Evolutionary conservation across 2,888 invertebrate genomes (phyloP).

Genomic region (Arge pagana): DNA sequence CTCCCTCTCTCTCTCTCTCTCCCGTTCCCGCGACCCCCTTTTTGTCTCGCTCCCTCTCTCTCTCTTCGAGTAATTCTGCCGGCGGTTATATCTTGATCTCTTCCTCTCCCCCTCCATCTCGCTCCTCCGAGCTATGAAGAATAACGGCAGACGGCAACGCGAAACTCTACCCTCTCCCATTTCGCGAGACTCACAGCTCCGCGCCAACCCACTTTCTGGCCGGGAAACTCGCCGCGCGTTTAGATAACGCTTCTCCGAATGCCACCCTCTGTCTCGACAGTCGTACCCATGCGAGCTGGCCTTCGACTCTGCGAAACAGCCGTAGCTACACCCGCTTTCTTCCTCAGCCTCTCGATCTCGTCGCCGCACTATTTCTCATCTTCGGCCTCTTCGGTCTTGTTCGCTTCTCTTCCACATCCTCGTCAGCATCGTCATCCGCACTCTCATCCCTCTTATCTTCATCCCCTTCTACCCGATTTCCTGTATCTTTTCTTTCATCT

Average conservation of each 20-base stretch:
- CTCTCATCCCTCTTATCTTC: too few relatives aligned
- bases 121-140: conserved; percentile 21
- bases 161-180: conserved; percentile 18
- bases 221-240: conserved; percentile 38
- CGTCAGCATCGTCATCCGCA: too few relatives aligned
- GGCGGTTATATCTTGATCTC: conserved; percentile 54
- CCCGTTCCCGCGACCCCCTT: conserved; percentile 36
- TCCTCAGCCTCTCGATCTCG: too few relatives aligned
- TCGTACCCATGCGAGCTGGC: conserved; percentile 7
- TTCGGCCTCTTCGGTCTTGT: too few relatives aligned
- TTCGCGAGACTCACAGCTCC: conserved; percentile 9
- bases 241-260: conserved; percentile 43
- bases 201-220: conserved; percentile 26
- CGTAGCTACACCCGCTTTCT: not conserved
- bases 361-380: too few relatives aligned
- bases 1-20: conserved; percentile 30
- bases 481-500: too few relatives aligned
- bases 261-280: conserved; percentile 3
- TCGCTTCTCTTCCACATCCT: too few relatives aligned
- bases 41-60: conserved; percentile 1
- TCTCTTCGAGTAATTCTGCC: conserved; percentile 47
- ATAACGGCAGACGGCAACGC: conserved; percentile 20
- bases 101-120: conserved; percentile 28
- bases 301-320: conserved; percentile 16
- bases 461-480: too few relatives aligned